Evolutionary conservation across 2,797 vertebrate species (phyloP), one percentile per base, ranked within the genome.

Genomic region (Enteromius paludinosus): DNA sequence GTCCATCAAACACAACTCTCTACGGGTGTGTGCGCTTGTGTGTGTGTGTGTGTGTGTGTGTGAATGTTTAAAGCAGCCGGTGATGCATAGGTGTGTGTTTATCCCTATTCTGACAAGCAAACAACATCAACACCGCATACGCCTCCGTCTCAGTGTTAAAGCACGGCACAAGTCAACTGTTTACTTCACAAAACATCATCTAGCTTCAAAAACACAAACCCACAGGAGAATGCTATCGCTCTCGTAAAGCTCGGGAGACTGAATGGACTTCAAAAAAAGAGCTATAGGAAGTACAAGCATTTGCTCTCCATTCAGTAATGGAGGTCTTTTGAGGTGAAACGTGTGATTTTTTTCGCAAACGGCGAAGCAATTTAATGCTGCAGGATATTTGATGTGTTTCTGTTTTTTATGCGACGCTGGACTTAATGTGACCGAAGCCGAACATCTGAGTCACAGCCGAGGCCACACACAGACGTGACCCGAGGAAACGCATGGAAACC

Each of bases 1-100:
- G 41, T 85, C 64, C 81, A 64, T 83, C 83, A 87, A 85, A 85
- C 84, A 68, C 33, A 35, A 23, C 43, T 68, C 43, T 30, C 41
- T 38, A 30, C 15, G 38, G 45, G 70, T 70, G 74, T 59, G 47
- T 52, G 62, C 35, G 30, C 11, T 52, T 43, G 47, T 69, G 45
- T 68, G 64, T 78, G 52, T 54, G 52, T 54, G 30, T 79, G 70
- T 61, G 78, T 77, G 75, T 75, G 76, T n/a, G 47, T 65, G 85
- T 78, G 78, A 45, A 49, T 15, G 61, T 56, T 64, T 62, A 65
- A 70, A 69, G 30, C 17, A 10, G 10, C 30, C 23, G 3, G 28
- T 52, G 45, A 28, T 72, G 70, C 28, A 52, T 52, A 69, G 47
- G 25, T 59, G 78, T 79, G 77, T 69, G 61, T 79, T 68, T 78